Evolutionary conservation across 53 echinoderm and acorn worm species (phyloP), one percentile per base, ranked within the genome.

Genomic region (Temnopleurus reevesii): DNA sequence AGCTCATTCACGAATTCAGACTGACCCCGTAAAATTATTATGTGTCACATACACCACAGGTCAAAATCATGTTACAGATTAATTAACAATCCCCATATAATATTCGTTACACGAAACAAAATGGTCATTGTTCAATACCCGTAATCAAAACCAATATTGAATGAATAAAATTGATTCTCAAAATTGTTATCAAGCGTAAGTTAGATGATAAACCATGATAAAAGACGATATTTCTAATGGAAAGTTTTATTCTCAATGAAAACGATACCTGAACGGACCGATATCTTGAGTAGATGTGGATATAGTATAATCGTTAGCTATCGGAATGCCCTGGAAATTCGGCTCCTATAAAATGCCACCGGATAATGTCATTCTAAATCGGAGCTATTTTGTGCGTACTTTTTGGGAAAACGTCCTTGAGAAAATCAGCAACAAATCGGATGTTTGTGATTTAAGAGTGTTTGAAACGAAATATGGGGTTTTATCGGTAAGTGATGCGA

Each of bases 401-500:
- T 38, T 7, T 4, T 21, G 13, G 43, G n/a, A n/a, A 71, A 58
- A 41, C 41, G 8, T 41, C 41, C 43, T 21, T 71, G n/a, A n/a
- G 21, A 38, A 71, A 36, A 64, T 64, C 65, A 64, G 35, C 71
- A n/a, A n/a, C n/a, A n/a, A n/a, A 41, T 71, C 41, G 43, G 7
- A 41, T 71, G n/a, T 38, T 23, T 21, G 41, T 21, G 19, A 21
- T 71, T 7, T 6, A 36, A 41, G 71, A 71, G 8, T 21, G 71
- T 71, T 41, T 71, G 71, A 71, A 71, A 71, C 41, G 2, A 3
- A 71, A 71, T 36, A 71, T 41, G 23, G 5, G 38, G 41, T 71
- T 71, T 71, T 21, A 36, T 7, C 71, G 71, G 36, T 71, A 71
- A 71, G 71, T 71, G 71, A 71, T 4, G 71, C 5, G 41, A 71